Percentiles rank a stretch among this genome's conserved stretches.
Conservation (phyloP, 2,113 vertebrate genomes). For the Bubo scandiacus region DNA sequence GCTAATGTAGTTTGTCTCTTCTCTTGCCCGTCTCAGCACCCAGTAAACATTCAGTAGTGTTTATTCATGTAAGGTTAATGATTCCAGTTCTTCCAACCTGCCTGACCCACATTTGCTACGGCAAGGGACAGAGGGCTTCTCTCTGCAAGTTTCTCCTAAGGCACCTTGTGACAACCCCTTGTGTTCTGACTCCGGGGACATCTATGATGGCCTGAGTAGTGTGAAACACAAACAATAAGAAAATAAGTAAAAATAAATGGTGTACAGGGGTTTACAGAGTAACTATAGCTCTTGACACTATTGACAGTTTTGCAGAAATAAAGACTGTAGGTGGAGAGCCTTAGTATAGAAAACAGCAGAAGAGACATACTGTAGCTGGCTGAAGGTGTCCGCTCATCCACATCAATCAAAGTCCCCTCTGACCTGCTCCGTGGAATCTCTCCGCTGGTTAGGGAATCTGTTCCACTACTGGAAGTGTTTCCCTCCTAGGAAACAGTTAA, state of each 20-base stretch:
- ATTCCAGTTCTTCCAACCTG: not conserved
- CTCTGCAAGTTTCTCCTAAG: not conserved
- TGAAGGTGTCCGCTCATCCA: slow-evolving; percentile 69
- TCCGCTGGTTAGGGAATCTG: slow-evolving; percentile 45
- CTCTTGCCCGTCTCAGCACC: not conserved
- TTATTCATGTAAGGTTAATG: not conserved
- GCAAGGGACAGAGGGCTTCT: not conserved
- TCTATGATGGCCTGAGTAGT: not conserved
- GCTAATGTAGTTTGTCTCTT: not conserved
- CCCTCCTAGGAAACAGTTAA: slow-evolving; percentile 68
- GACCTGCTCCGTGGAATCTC: slow-evolving; percentile 84
- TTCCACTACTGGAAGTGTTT: slow-evolving; percentile 80
- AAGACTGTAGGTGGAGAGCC: not conserved
- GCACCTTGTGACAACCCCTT: not conserved
- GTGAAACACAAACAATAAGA: not conserved
- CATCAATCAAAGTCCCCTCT: slow-evolving; percentile 87
- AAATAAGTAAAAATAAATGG: not conserved
- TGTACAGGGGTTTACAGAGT: not conserved
- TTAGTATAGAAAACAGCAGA: slow-evolving; percentile 16
- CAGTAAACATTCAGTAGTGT: not conserved
- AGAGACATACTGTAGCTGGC: slow-evolving; percentile 71
- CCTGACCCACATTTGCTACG: not conserved
- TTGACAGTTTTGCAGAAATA: not conserved
- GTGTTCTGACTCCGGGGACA: not conserved
- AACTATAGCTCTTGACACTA: not conserved